Evolutionary conservation across 1,140 invertebrate species (phyloP).

Genomic region (Phymastichus coffea): DNA sequence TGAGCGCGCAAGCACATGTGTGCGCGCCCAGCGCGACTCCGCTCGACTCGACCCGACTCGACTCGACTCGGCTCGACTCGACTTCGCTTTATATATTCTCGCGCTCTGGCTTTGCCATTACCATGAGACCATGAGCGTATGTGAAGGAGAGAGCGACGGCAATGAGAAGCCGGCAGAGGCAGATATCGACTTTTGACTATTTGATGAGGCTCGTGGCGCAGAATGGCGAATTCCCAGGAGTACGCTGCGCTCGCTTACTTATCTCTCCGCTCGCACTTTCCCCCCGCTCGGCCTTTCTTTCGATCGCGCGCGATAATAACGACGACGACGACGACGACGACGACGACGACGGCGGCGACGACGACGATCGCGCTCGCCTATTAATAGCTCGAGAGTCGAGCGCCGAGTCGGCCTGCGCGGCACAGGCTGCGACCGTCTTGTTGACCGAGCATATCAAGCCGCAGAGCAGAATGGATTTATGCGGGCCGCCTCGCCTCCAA

Average conservation of each 20-base stretch:
- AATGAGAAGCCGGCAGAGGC: constrained; percentile 25
- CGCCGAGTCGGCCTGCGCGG: no score
- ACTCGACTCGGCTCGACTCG: no score
- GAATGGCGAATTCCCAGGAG: constrained; percentile 35
- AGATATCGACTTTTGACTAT: constrained; percentile 45
- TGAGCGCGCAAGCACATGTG: background rate
- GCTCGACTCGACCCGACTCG: background rate
- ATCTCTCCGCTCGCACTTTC: background rate
- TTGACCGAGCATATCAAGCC: no score
- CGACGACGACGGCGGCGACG: no score
- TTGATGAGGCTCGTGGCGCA: constrained; percentile 39
- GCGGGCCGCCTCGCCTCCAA: no score
- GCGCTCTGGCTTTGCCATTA: background rate
- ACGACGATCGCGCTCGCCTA: no score
- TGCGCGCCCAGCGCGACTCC: background rate
- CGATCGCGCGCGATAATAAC: background rate
- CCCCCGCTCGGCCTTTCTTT: background rate
- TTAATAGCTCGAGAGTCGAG: no score
- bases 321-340: no score
- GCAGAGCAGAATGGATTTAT: no score
- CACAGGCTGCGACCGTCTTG: no score
- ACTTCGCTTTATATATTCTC: no score
- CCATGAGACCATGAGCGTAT: no score
- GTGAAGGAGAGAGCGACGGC: background rate
- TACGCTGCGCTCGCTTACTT: constrained; percentile 16